Base-by-base conservation (phyloP, 2,113 vertebrate genomes). In the Nyctibius bracteatus region DNA sequence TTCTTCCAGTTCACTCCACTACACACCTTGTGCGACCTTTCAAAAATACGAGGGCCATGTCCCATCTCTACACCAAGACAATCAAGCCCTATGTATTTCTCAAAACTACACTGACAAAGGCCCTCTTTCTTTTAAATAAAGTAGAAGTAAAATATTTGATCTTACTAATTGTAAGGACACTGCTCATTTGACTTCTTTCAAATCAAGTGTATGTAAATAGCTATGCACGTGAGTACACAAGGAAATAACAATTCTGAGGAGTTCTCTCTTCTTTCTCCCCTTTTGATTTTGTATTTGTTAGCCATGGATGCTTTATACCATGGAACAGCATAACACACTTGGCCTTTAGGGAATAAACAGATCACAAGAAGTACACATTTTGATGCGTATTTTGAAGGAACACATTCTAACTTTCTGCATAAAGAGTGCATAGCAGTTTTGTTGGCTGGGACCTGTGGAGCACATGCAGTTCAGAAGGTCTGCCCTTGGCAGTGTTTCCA, bases 31-130 rank as follows among this genome's bases (percentile, higher is more conserved):
- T 79, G 37, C 25, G 43, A 68, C 46, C 55, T 82, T 91, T 80
- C 62, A 83, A 71, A 87, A 86, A 90, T 49, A 12, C n/a, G 47
- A 93, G 62, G 80, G 91, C 59, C 66, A 55, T 61, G 54, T 72
- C 46, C 71, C 55, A 62, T 59, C 35, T 51, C 77, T 93, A 58
- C 44, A 86, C 71, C 49, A 96, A 44, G 61, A 81, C 82, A 93
- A 70, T 88, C 44, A 85, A 82, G 39, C 30, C 82, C 63, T 88
- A 66, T 52, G 14, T 47, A 12, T 77, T 93, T 77, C 86, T 96
- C 89, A 95, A 97, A 95, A 95, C 39, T 57, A 79, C 78, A 67
- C 51, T 90, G 92, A 95, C 95, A 98, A 97, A 43, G 30, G 30
- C 35, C 41, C 23, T 88, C 65, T 95, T 97, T 87, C 27, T 90